These are phyloP conservation scores for Gerris buenoi DNA, from an alignment of 1,140 invertebrate genomes.

Conservation along the genomic window DNA sequence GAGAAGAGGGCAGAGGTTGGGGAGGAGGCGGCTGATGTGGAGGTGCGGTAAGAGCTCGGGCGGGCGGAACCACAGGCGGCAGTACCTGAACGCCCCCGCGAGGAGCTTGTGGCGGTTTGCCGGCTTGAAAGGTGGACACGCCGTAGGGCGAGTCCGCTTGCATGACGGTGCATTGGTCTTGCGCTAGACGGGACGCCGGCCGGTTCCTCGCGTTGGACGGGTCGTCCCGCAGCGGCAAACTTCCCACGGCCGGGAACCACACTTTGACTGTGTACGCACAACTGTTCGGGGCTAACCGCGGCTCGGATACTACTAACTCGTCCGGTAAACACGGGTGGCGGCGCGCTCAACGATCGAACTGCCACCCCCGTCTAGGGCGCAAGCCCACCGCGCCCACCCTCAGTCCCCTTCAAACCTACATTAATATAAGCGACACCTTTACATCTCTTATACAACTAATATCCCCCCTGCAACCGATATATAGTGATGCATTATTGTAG, in stretches of 20 bases:
- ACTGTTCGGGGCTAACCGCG: constrained; percentile 6
- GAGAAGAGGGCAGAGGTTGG: not conserved
- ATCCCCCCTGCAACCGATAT: not conserved
- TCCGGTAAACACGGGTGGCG: not conserved
- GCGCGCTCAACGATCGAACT: not conserved
- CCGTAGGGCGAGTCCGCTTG: constrained; percentile 5
- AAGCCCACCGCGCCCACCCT: constrained; percentile 6
- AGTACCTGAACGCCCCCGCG: constrained; percentile 19
- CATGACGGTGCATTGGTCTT: constrained; percentile 14
- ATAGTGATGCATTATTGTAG: too few species aligned
- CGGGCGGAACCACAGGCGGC: constrained; percentile 18
- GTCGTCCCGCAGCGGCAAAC: constrained; percentile 23
- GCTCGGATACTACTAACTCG: not conserved
- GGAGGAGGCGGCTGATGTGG: not conserved
- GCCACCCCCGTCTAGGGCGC: not conserved
- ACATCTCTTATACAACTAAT: constrained; percentile 3
- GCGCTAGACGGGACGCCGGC: constrained; percentile 16
- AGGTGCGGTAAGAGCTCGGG: not conserved
- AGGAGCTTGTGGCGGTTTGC: constrained; percentile 12
- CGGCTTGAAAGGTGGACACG: constrained; percentile 10
- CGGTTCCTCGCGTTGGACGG: constrained; percentile 11
- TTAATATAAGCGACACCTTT: not conserved
- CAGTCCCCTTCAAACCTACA: not conserved
- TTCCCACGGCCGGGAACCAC: constrained; percentile 25
- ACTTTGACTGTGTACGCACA: constrained; percentile 15